These are phyloP conservation scores for Oryctes rhinoceros DNA, from an alignment of 1,140 invertebrate species.

Conservation along the genomic window DNA sequence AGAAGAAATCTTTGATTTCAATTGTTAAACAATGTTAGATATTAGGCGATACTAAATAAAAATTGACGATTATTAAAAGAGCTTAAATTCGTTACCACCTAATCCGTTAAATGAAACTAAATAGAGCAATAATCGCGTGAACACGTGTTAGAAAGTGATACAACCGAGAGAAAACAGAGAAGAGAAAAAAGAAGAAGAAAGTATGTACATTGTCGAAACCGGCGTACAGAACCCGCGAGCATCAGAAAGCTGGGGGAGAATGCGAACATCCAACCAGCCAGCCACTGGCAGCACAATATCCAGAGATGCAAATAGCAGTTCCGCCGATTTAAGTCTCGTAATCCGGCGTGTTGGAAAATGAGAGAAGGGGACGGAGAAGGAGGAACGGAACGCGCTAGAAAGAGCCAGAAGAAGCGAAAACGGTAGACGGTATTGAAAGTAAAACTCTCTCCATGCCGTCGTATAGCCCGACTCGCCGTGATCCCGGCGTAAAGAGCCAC, in stretches of 20 bases:
- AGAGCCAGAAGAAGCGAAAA: background rate
- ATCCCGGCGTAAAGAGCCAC: constrained; percentile 40
- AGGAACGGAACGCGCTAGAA: background rate
- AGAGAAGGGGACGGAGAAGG: background rate
- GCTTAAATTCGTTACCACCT: no score
- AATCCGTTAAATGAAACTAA: background rate
- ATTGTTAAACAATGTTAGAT: no score
- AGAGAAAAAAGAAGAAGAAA: constrained; percentile 19
- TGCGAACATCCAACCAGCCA: background rate
- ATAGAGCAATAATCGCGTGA: background rate
- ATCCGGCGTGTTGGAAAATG: constrained; percentile 29
- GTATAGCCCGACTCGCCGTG: constrained; percentile 3
- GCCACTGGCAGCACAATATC: background rate
- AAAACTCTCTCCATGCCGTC: constrained; percentile 34
- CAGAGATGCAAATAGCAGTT: constrained; percentile 47
- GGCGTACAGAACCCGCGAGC: background rate
- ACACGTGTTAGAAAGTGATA: constrained; percentile 1
- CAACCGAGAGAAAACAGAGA: constrained; percentile 16
- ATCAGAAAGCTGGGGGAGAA: background rate
- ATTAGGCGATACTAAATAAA: no score
- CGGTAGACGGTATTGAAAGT: constrained; percentile 41
- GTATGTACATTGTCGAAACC: background rate
- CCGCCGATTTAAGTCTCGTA: constrained; percentile 47
- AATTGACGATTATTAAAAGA: no score
- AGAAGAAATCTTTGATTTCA: no score